A percentile compares a stretch with the other conserved stretches of the same genome.
phyloP scores from a whole-genome alignment of 2,888 invertebrate species.

The Sarcophaga variegata region DNA sequence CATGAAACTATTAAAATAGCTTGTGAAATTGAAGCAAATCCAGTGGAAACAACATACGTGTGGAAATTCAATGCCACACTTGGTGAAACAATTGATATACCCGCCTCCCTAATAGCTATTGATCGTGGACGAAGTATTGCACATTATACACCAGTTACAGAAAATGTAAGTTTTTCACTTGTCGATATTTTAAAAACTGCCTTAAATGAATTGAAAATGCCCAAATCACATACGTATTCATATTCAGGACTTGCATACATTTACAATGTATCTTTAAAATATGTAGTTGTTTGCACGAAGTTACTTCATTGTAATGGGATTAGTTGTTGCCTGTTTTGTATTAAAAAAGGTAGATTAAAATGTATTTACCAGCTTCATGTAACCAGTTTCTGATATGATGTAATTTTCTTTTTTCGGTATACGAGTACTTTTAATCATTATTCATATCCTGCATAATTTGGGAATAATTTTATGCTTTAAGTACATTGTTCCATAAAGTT shows the following conservation, averaged over 20 bases:
- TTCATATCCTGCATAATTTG: background rate
- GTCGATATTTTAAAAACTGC: background rate
- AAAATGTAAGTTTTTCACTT: conserved; percentile 81
- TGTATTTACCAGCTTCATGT: too few species aligned
- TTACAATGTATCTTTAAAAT: too few species aligned
- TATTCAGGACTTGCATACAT: background rate
- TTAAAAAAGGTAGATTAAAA: too few species aligned
- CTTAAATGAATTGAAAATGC: background rate
- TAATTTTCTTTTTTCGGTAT: background rate
- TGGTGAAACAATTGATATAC: conserved; percentile 87
- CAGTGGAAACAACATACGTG: conserved; percentile 86
- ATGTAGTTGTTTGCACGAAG: too few species aligned
- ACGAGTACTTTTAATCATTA: background rate
- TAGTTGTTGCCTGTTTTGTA: too few species aligned
- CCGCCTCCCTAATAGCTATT: conserved; percentile 84
- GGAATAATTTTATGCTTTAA: background rate
- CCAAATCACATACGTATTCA: background rate
- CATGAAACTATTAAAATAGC: conserved; percentile 86
- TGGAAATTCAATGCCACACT: conserved; percentile 90
- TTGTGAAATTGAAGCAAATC: conserved; percentile 90
- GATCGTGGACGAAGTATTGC: conserved; percentile 86
- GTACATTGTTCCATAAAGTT: background rate
- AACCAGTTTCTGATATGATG: background rate
- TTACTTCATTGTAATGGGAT: too few species aligned
- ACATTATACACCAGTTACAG: conserved; percentile 88